Percentiles rank a stretch among this genome's conserved stretches.
Evolutionary conservation across 2,888 invertebrate genomes (phyloP).

Genomic region (Octodonta nipae): DNA sequence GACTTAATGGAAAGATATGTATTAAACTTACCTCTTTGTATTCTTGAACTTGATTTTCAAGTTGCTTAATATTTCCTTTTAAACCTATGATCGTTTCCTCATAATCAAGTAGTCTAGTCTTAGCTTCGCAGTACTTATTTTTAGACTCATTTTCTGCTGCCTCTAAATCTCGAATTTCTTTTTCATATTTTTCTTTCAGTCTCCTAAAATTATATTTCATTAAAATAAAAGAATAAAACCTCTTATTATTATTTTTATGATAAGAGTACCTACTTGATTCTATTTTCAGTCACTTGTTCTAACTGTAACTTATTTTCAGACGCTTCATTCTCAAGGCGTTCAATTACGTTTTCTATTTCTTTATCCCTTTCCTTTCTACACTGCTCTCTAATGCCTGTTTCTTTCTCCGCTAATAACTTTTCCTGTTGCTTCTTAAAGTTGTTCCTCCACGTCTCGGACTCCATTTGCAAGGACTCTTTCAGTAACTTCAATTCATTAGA

Average conservation of each 20-base stretch:
- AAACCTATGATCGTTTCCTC: slow-evolving; percentile 48
- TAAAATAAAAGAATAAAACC: too few relatives aligned
- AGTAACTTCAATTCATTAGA: slow-evolving; percentile 41
- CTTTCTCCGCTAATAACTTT: slow-evolving; percentile 48
- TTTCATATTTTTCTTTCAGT: slow-evolving; percentile 62
- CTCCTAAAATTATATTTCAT: slow-evolving; percentile 44
- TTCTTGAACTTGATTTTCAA: slow-evolving; percentile 52
- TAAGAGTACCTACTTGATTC: slow-evolving; percentile 27
- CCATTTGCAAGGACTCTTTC: slow-evolving; percentile 46
- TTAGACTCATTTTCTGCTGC: slow-evolving; percentile 52
- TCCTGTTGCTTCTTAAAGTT: slow-evolving; percentile 50
- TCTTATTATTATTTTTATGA: too few relatives aligned
- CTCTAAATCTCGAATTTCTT: slow-evolving; percentile 54
- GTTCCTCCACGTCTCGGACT: slow-evolving; percentile 51
- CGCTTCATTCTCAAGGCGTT: slow-evolving; percentile 53
- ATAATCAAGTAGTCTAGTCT: slow-evolving; percentile 48
- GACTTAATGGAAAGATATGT: not conserved
- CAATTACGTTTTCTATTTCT: slow-evolving; percentile 63
- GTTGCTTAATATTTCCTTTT: slow-evolving; percentile 48
- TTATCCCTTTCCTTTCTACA: slow-evolving; percentile 61
- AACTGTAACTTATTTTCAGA: slow-evolving; percentile 44
- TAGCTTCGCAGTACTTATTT: slow-evolving; percentile 51
- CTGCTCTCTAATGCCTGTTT: slow-evolving; percentile 53
- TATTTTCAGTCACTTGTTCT: slow-evolving; percentile 46
- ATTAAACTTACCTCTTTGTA: slow-evolving; percentile 43